A percentile compares a stretch with the other conserved stretches of the same genome.
Conservation (phyloP, 2,797 vertebrate species). For the Mus caroli region DNA sequence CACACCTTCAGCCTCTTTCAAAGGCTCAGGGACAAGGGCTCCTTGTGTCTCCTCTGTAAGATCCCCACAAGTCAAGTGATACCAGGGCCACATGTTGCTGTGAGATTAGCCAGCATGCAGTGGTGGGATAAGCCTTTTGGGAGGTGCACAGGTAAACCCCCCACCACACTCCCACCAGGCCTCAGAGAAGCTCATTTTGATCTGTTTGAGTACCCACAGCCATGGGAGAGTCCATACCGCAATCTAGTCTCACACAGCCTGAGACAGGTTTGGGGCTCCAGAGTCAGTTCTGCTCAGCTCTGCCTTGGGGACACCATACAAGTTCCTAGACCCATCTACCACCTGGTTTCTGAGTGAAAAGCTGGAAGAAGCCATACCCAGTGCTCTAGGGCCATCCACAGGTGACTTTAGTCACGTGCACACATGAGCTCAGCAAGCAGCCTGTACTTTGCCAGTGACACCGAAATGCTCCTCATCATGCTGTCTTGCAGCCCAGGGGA, state of each 20-base stretch:
- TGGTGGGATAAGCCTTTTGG: neutral
- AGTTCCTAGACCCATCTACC: neutral
- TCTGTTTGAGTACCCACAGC: neutral
- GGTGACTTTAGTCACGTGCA: fast-evolving
- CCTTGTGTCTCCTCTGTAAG: neutral
- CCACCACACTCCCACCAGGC: neutral
- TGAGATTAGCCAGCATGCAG: fast-evolving
- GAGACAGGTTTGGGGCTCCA: neutral
- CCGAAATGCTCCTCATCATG: neutral
- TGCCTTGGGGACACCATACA: neutral
- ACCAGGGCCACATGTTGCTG: fast-evolving
- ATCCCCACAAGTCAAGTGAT: neutral
- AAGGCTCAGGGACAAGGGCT: neutral
- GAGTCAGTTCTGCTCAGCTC: neutral
- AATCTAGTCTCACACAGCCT: neutral
- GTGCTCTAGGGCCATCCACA: neutral
- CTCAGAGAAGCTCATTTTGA: neutral
- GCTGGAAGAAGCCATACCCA: neutral
- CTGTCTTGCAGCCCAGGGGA: too few species aligned
- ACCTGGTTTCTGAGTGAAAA: neutral
- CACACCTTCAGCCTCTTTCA: neutral
- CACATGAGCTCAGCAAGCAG: fast-evolving
- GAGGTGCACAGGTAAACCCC: fast-evolving
- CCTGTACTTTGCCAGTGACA: neutral
- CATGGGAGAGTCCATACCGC: neutral